Evolutionary conservation across 2,888 invertebrate species (phyloP).

Genomic region (Scaptomyza flava): DNA sequence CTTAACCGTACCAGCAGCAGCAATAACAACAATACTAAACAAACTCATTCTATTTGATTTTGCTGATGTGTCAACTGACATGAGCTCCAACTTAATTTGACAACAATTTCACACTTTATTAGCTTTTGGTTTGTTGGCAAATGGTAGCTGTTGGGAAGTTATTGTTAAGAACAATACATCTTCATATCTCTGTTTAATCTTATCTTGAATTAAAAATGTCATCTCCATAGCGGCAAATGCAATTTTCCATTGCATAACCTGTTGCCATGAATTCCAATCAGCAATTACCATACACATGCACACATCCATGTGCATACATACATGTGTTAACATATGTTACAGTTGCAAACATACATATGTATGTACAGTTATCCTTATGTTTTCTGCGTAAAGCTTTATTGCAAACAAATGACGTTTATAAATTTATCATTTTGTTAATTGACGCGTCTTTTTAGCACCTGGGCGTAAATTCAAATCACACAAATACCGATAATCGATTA

Average conservation of each 20-base stretch:
- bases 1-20: not conserved
- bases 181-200: slow-evolving; percentile 10
- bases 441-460: slow-evolving; percentile 30
- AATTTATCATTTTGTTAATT: slow-evolving; percentile 15
- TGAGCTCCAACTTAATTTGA: not conserved
- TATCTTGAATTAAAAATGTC: slow-evolving; percentile 6
- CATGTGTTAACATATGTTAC: not conserved
- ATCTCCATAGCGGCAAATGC: not conserved
- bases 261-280: slow-evolving; percentile 1
- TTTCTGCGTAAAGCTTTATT: not conserved
- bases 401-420: not conserved
- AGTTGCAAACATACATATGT: not conserved
- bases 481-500: not conserved
- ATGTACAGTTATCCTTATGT: not conserved
- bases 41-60: slow-evolving; percentile 28
- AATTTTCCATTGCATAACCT: slow-evolving; percentile 22
- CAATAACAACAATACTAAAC: slow-evolving; percentile 1
- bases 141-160: not conserved
- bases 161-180: not conserved
- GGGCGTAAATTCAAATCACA: not conserved
- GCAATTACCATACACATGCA: not conserved
- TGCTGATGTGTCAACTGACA: slow-evolving; percentile 38
- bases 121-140: not conserved
- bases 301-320: not conserved
- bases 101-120: not conserved